phyloP scores from a whole-genome alignment of 2,113 vertebrate genomes.

The Lanius collurio region DNA sequence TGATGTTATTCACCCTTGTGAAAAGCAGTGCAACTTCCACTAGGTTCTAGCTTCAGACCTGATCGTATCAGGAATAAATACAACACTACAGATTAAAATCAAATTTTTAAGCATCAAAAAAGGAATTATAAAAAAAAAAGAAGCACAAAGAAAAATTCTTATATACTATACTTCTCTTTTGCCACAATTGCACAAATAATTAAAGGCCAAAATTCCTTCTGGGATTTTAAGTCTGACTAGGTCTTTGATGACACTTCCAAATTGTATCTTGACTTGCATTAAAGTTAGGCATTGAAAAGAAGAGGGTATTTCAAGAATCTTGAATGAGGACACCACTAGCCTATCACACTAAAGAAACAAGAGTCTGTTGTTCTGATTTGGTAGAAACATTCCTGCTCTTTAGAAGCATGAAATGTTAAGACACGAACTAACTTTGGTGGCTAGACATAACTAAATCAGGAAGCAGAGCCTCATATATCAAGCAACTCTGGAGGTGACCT shows the following conservation, averaged over 20 bases:
- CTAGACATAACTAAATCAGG: constrained; percentile 26
- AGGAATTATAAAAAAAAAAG: not conserved
- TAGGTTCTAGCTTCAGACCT: not conserved
- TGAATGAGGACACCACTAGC: not conserved
- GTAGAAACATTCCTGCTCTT: not conserved
- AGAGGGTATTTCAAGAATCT: not conserved
- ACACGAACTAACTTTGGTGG: not conserved
- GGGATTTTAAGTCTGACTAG: not conserved
- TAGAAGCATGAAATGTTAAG: not conserved
- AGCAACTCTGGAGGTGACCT: not conserved
- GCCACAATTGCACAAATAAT: not conserved
- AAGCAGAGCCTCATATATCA: not conserved
- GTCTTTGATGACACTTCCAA: not conserved
- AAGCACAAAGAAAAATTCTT: not conserved
- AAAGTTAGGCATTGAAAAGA: not conserved
- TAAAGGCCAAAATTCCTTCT: not conserved
- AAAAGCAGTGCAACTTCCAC: not conserved
- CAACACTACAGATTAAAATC: not conserved
- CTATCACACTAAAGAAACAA: not conserved
- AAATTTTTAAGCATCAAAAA: not conserved
- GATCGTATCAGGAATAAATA: not conserved
- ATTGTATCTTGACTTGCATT: not conserved
- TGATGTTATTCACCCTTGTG: not conserved
- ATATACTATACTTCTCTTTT: not conserved
- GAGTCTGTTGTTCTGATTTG: not conserved